Base-by-base conservation (phyloP, 2,888 invertebrate genomes). In the Hetaerina titia region DNA sequence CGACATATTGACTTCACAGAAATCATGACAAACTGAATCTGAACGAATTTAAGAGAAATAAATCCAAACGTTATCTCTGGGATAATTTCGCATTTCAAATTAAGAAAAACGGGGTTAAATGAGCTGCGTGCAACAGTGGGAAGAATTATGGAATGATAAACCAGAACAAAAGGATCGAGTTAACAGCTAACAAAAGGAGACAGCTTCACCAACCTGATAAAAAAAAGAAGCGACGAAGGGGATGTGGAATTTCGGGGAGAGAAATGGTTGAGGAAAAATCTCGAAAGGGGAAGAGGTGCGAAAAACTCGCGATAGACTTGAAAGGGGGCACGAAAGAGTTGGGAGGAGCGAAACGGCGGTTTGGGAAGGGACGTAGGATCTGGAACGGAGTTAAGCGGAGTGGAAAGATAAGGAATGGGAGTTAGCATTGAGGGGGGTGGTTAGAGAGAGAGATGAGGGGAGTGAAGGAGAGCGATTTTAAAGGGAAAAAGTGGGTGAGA, bases 141-240 rank as follows among this genome's bases (percentile, higher is more conserved):
- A 81, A 81, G 81, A 81, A 81, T 81, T 81, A 81, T 81, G 81
- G 81, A 81, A 81, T 81, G 81, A 81, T 81, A 81, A 81, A 81
- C 81, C 81, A 81, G 81, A 81, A 81, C 81, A 81, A 81, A 81
- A 81, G 81, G 81, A 81, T 81, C 81, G 81, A 31, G 81, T 25
- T n/a, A 81, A 81, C 81, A 13, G 22, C 81, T 31, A 81, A 31
- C 25, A 81, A 31, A 81, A 31, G 81, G 81, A 31, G 81, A 31
- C 13, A 31, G 31, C 81, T 81, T 81, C 81, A 22, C 81, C 81
- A 81, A 69, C 25, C 81, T 31, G 6, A 31, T 31, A 15, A 25
- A 19, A 74, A 31, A 81, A 81, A 81, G 31, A 81, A 69, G 22
- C 69, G n/a, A 69, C 69, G 69, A 17, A 5, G 22, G 19, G 74